Conservation (phyloP, 2,888 invertebrate species). For the Limenitis camilla region DNA sequence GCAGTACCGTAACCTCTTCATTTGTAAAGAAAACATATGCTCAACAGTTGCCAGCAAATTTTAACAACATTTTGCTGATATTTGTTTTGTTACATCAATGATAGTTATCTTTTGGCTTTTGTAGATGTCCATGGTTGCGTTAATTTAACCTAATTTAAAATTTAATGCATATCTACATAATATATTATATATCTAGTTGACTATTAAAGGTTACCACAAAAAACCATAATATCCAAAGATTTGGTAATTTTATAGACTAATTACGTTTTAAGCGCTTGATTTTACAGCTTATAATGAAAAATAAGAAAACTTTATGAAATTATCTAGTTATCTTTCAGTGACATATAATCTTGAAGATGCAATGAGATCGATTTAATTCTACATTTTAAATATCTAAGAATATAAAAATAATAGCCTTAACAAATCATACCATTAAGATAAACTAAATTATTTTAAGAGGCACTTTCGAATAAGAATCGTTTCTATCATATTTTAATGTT, state of each 20-base stretch:
- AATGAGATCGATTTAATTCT: neutral
- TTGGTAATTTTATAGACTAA: neutral
- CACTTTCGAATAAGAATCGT: slow-evolving; percentile 1
- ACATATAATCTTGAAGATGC: neutral
- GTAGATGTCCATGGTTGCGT: too few relatives aligned
- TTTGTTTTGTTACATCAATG: slow-evolving; percentile 7
- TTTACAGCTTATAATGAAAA: too few relatives aligned
- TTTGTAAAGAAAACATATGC: neutral
- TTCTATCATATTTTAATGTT: slow-evolving; percentile 1
- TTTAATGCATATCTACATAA: too few relatives aligned
- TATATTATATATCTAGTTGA: too few relatives aligned
- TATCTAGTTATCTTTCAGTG: too few relatives aligned
- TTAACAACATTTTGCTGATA: neutral
- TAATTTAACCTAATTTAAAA: too few relatives aligned
- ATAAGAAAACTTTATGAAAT: too few relatives aligned
- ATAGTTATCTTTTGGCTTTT: too few relatives aligned
- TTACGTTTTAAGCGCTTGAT: too few relatives aligned
- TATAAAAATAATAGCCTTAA: neutral
- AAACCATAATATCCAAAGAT: too few relatives aligned
- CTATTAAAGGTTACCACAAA: too few relatives aligned
- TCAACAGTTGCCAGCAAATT: slow-evolving; percentile 4
- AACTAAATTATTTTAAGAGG: slow-evolving; percentile 1
- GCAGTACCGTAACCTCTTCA: neutral
- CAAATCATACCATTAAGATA: neutral
- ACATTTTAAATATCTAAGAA: neutral